Base-by-base conservation (phyloP, 1,140 invertebrate genomes). In the Nebria ingens region DNA sequence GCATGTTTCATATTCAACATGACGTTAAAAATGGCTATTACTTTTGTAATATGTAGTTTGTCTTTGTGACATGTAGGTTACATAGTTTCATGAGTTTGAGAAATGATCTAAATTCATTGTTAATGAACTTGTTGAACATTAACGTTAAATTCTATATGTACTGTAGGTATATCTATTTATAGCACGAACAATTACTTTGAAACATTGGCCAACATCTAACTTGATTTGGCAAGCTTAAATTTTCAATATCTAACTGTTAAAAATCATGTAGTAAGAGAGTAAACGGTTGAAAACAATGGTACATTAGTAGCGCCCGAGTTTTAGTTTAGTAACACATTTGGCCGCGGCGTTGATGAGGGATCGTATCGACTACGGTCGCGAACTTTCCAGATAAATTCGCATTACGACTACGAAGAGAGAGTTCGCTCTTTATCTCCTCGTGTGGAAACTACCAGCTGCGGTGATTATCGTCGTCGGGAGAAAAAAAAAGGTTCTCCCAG, bases 1-100 rank as follows among this genome's bases (percentile, higher is more conserved):
- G 40, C 40, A n/a, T 17, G 15, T 45, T 45, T 45, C 40, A 45
- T 45, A 45, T 45, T 17, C 40, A 17, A 17, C 15, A 45, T 45
- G 40, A 45, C 40, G 40, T 45, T 45, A 45, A 45, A 45, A 45
- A 45, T 45, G 40, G 40, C 40, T 17, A 45, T 45, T 45, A 45
- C 40, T 45, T 45, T 45, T 45, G 40, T 45, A 45, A 45, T 45
- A 17, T 45, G 9, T 45, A 45, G 40, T 45, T 45, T 45, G 40
- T 45, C 40, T 17, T n/a, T 17, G 15, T 45, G 40, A 45, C 40
- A 17, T 45, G 40, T 17, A 17, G 17, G 40, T 12, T 12, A 45
- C 40, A 45, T 45, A 12, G 40, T 45, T 45, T 45, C 40, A 17
- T 45, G 40, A 45, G 40, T 45, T 45, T 45, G 40, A 45, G 40